Percentiles rank a stretch among this genome's conserved stretches.
phyloP scores from a whole-genome alignment of 2,888 invertebrate genomes.

The Pseudococcus jackbeardsleyi region DNA sequence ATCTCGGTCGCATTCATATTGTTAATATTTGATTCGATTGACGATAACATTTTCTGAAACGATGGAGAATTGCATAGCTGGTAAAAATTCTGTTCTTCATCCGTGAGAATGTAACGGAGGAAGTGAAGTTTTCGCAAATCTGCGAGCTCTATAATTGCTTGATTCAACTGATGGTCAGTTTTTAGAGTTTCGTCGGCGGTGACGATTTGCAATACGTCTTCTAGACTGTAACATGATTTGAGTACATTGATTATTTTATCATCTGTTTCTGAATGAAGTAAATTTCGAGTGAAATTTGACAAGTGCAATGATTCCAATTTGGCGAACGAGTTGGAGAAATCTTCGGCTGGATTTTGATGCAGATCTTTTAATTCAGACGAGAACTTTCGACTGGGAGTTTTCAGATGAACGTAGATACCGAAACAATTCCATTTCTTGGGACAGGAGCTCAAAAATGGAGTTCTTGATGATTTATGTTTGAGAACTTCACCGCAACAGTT shows the following conservation, averaged over 20 bases:
- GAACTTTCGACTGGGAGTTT: not conserved
- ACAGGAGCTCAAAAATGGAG: not conserved
- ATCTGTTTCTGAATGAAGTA: too few relatives aligned
- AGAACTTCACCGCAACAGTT: not conserved
- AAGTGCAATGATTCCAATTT: constrained; percentile 22
- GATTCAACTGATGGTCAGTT: constrained; percentile 10
- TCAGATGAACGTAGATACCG: not conserved
- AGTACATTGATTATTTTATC: too few relatives aligned
- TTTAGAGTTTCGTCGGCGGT: not conserved
- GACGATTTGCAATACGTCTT: too few relatives aligned
- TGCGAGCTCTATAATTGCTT: constrained; percentile 39
- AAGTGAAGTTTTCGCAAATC: constrained; percentile 52
- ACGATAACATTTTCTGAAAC: not conserved
- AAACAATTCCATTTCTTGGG: not conserved
- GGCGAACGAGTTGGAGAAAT: not conserved
- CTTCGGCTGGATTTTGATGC: not conserved
- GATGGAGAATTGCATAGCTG: not conserved
- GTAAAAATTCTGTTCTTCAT: not conserved
- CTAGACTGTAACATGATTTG: too few relatives aligned
- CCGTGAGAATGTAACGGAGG: not conserved
- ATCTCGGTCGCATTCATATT: too few relatives aligned
- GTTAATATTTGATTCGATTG: constrained; percentile 4
- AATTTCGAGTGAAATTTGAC: too few relatives aligned
- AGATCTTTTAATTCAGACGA: not conserved
- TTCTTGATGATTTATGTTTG: not conserved